Evolutionary conservation across 1,140 invertebrate species (phyloP), one percentile per base, ranked within the genome.

Genomic region (Venturia canescens): DNA sequence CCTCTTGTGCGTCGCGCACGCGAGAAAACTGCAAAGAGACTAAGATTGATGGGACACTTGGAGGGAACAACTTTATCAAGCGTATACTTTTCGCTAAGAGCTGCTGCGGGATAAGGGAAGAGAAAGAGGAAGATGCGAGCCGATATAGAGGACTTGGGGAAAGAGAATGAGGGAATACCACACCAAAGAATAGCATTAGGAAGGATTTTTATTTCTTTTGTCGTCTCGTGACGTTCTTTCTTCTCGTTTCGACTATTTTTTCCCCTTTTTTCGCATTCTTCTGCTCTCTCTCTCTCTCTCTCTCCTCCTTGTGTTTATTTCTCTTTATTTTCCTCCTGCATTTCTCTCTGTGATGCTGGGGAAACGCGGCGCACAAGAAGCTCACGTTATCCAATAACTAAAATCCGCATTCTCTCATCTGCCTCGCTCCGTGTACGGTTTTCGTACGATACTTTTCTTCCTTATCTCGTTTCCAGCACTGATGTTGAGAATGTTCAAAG

Each of bases 11-110:
- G 3, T 60, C 15, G 69, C 15, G 69, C 75, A 74, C 75, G 53
- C 31, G 80, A 78, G 75, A 81, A 81, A 81, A 81, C 67, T 78
- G 67, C 67, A 81, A 71, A 26, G 66, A 71, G 72, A 81, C 75
- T 53, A 81, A 78, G 80, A 81, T 81, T 81, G 80, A 81, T 81
- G 80, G 67, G 57, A 50, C 60, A 72, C 80, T 81, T 81, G 57
- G 75, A 71, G 50, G 66, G 50, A 27, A 72, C 80, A 78, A 81
- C 75, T 81, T 81, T 81, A 78, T 81, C 80, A 81, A 81, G 63
- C 70, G 66, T 81, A 78, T 81, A 81, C 66, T 72, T 77, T 81
- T 50, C 50, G 50, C 67, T 57, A 53, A 50, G 66, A 34, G 38
- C 57, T n/a, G 15, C 38, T 6, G 9, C 27, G 0, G 29, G 38